phyloP scores from a whole-genome alignment of 2,113 vertebrate species.

The Trichechus manatus region DNA sequence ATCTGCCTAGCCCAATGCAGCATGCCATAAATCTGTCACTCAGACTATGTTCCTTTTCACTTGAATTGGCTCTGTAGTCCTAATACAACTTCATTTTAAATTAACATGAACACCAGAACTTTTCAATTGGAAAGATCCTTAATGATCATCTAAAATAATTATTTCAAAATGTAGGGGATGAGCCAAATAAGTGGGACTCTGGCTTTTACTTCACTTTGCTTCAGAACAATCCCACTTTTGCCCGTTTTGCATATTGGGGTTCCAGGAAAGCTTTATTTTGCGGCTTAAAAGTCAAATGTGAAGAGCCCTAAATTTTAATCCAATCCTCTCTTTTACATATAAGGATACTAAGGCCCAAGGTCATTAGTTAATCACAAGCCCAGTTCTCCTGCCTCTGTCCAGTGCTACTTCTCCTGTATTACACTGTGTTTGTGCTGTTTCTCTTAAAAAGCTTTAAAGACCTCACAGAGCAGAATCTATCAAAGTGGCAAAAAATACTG shows the following conservation, averaged over 20 bases:
- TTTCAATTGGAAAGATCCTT: neutral
- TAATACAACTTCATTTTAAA: neutral
- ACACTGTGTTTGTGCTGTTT: too few species aligned
- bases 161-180: neutral
- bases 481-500: neutral
- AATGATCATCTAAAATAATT: neutral
- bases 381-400: neutral
- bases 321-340: neutral
- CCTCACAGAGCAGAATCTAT: neutral
- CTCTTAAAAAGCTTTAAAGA: neutral
- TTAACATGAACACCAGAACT: neutral
- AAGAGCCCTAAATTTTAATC: neutral
- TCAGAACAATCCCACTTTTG: neutral
- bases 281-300: neutral
- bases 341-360: neutral
- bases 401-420: neutral
- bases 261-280: slow-evolving; percentile 4
- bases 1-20: neutral
- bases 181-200: neutral
- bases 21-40: neutral
- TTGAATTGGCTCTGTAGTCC: neutral
- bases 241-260: neutral
- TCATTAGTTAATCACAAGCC: neutral
- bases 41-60: neutral
- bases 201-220: neutral